These are phyloP conservation scores for Acropternis orthonyx DNA, from an alignment of 2,797 vertebrate genomes.

Conservation along the genomic window DNA sequence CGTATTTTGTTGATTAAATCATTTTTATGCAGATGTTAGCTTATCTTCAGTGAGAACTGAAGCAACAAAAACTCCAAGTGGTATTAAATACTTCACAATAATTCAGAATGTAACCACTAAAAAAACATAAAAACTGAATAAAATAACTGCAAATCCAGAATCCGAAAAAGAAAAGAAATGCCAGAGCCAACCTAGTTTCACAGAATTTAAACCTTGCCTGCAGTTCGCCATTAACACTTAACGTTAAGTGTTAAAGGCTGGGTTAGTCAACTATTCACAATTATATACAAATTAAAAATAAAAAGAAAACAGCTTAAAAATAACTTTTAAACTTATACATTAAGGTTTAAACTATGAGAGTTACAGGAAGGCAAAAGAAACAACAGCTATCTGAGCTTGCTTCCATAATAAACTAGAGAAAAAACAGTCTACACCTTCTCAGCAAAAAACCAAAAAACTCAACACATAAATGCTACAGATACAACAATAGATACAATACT, in stretches of 20 bases:
- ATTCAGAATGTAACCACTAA: not conserved
- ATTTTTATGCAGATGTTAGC: not conserved
- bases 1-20: not conserved
- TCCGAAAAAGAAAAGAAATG: not conserved
- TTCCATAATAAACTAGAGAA: not conserved
- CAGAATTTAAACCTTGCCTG: not conserved
- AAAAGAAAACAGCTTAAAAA: not conserved
- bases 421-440: not conserved
- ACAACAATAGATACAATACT: not conserved
- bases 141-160: not conserved
- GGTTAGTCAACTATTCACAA: not conserved
- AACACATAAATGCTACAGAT: not conserved
- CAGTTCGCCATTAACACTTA: not conserved
- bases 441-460: not conserved
- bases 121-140: not conserved
- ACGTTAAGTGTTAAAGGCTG: not conserved
- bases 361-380: not conserved
- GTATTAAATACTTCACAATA: not conserved
- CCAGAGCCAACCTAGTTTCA: not conserved
- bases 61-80: not conserved
- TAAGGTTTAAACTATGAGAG: not conserved
- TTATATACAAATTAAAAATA: not conserved
- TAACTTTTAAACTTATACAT: not conserved
- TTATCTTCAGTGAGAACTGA: not conserved
- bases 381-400: not conserved